Conservation (phyloP, 2,797 vertebrate species). For the Notoglanidium macrostoma region DNA sequence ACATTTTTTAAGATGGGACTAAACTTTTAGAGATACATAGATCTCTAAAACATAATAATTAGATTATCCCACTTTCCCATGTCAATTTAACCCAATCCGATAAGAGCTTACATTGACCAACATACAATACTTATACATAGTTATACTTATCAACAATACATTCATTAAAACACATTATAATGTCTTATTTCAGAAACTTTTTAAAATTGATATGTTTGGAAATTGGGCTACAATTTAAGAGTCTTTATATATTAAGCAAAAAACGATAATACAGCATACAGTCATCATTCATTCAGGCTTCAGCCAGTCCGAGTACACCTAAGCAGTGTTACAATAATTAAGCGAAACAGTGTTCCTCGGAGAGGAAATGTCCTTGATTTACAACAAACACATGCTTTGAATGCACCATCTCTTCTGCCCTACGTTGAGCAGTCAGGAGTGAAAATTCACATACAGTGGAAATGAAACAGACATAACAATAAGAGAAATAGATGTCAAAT, state of each 20-base stretch:
- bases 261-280: not conserved
- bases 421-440: not conserved
- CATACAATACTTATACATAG: not conserved
- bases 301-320: not conserved
- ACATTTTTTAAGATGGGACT: no score
- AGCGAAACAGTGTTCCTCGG: not conserved
- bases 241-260: not conserved
- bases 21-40: no score
- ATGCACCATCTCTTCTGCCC: not conserved
- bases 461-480: not conserved
- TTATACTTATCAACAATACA: not conserved
- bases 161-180: not conserved
- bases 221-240: not conserved
- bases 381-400: not conserved
- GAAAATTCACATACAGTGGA: not conserved
- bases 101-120: no score
- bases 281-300: slow-evolving; percentile 8
- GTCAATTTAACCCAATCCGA: not conserved
- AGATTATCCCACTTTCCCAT: no score
- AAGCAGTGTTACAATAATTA: not conserved
- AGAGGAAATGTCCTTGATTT: slow-evolving; percentile 8
- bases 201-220: not conserved
- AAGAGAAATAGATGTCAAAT: not conserved
- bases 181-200: not conserved
- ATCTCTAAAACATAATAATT: no score